phyloP scores from a whole-genome alignment of 37 sponge, comb jelly and placozoan genomes.

The Geodia barretti region DNA sequence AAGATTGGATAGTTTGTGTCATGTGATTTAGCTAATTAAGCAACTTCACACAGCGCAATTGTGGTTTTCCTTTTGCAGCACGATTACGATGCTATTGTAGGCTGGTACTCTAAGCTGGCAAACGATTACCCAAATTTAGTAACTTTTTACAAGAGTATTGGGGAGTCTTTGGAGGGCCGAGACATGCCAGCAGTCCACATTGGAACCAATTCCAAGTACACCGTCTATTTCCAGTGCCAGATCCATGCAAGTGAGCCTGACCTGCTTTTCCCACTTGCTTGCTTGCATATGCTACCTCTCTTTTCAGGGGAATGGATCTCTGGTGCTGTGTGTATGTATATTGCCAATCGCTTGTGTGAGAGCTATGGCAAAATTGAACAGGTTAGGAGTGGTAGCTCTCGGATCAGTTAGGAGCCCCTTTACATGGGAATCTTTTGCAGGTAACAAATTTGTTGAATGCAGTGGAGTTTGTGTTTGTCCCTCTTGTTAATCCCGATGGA shows the following conservation, averaged over 20 bases:
- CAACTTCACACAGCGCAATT: too few relatives aligned
- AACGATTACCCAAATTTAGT: constrained; percentile 5
- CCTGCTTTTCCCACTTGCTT: not conserved
- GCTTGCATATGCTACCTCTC: not conserved
- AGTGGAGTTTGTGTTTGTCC: constrained; percentile 71
- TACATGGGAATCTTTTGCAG: constrained; percentile 10
- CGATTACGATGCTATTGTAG: constrained; percentile 22
- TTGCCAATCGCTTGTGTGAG: constrained; percentile 48
- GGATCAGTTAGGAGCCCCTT: not conserved
- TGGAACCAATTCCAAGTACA: not conserved
- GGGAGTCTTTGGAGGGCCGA: constrained; percentile 53
- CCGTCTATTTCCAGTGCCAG: not conserved
- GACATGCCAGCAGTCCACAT: constrained; percentile 24
- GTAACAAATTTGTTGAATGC: constrained; percentile 30
- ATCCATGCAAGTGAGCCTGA: not conserved
- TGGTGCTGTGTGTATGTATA: constrained; percentile 83
- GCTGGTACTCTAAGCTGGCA: constrained; percentile 39
- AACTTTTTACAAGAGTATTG: constrained; percentile 49
- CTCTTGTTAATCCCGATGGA: constrained; percentile 93
- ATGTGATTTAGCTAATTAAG: too few relatives aligned
- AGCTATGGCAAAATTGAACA: constrained; percentile 11
- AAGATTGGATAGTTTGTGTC: not conserved
- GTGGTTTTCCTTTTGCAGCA: constrained; percentile 40
- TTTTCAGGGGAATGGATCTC: constrained; percentile 86
- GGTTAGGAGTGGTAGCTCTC: not conserved